These are phyloP conservation scores for Scomber japonicus DNA, from an alignment of 2,113 vertebrate genomes.

Conservation along the genomic window DNA sequence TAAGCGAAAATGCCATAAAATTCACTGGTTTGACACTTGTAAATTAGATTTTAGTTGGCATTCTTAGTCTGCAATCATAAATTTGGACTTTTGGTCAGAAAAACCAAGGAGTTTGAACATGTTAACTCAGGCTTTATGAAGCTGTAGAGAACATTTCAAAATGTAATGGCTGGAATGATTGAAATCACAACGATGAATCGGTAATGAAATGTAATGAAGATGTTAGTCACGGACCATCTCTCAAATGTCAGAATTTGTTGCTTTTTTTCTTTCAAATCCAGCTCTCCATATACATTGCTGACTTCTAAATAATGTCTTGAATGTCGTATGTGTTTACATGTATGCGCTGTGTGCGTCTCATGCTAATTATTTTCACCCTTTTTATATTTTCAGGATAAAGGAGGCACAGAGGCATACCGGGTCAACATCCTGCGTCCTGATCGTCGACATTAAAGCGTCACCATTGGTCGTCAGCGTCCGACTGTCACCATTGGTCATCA, in stretches of 20 bases:
- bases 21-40: too few species aligned
- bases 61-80: too few species aligned
- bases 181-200: too few species aligned
- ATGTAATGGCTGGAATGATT: too few species aligned
- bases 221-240: too few species aligned
- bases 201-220: too few species aligned
- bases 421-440: constrained; percentile 27
- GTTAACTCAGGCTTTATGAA: neutral
- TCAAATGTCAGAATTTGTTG: too few species aligned
- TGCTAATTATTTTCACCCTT: neutral
- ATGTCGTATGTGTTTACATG: neutral
- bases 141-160: neutral
- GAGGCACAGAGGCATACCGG: constrained; percentile 1
- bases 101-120: neutral
- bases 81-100: neutral
- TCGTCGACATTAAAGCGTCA: too few species aligned
- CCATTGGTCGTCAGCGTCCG: constrained; percentile 14
- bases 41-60: too few species aligned
- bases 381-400: constrained; percentile 34
- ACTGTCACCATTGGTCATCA: constrained; percentile 52
- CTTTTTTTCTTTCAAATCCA: too few species aligned
- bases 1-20: too few species aligned
- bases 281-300: too few species aligned
- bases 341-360: neutral
- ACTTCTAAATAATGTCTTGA: neutral